A percentile compares a stretch with the other conserved stretches of the same genome.
Conservation (phyloP, 2,113 vertebrate genomes). For the Aegypius monachus region DNA sequence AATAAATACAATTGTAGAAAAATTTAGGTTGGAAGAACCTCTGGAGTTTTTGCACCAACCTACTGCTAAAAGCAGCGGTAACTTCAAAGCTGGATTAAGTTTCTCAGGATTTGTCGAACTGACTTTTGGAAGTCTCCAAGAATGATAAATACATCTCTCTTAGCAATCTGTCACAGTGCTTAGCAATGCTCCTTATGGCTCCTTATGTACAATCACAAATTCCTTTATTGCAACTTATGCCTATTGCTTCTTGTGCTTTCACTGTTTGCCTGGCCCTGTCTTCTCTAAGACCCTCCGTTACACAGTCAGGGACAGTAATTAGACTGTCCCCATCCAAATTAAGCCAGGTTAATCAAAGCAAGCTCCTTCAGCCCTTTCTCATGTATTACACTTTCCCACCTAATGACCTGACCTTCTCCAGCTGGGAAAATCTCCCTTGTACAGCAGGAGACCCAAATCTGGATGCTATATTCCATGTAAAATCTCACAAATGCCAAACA, state of each 20-base stretch:
- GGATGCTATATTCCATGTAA: neutral
- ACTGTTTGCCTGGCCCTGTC: neutral
- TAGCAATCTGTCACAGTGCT: neutral
- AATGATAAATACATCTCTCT: neutral
- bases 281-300: neutral
- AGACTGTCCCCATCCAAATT: neutral
- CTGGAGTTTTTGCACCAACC: neutral
- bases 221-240: neutral
- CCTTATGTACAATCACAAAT: neutral
- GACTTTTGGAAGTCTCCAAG: neutral
- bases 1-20: neutral
- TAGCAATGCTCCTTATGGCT: neutral
- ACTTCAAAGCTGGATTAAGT: neutral
- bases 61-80: neutral
- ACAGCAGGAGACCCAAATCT: neutral
- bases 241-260: neutral
- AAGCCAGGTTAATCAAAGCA: neutral
- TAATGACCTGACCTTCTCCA: neutral
- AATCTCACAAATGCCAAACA: neutral
- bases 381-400: neutral
- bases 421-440: neutral
- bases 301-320: neutral
- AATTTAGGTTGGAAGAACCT: neutral
- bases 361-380: neutral
- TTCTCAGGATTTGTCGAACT: neutral